Conservation (phyloP, 2,113 vertebrate species). For the Irena cyanogastra region DNA sequence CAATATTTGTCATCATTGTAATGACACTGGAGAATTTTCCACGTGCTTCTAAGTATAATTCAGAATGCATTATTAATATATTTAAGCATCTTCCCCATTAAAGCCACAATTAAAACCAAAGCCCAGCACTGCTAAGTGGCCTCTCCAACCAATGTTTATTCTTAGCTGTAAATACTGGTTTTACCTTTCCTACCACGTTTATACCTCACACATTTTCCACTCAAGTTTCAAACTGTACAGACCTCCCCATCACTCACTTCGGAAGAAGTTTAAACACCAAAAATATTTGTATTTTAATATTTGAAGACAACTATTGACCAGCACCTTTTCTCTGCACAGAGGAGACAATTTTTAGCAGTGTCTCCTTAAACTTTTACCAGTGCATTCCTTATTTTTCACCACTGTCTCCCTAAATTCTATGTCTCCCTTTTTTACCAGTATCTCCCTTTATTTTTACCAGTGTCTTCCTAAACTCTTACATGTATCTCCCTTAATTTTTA, state of each 20-base stretch:
- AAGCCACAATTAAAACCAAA: not conserved
- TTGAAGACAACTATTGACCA: not conserved
- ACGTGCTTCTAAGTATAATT: not conserved
- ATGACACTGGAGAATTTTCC: not conserved
- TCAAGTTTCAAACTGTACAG: not conserved
- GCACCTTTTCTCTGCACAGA: not conserved
- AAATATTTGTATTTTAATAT: not conserved
- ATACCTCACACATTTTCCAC: accelerated
- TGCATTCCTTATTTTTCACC: not conserved
- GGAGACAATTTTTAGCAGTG: not conserved
- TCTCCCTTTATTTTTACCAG: not conserved
- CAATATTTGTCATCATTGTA: not conserved
- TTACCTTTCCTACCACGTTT: accelerated
- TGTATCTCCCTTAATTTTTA: not conserved
- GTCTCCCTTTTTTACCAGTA: no score
- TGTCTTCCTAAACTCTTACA: no score
- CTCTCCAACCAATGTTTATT: not conserved
- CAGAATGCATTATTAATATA: not conserved
- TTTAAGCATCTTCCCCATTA: not conserved
- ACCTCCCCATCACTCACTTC: not conserved
- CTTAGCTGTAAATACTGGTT: not conserved
- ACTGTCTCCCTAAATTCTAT: not conserved
- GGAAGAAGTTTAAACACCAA: not conserved
- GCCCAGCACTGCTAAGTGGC: not conserved
- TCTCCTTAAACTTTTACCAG: not conserved